These are phyloP conservation scores for Chroicocephalus ridibundus DNA, from an alignment of 2,113 vertebrate genomes.

Conservation along the genomic window DNA sequence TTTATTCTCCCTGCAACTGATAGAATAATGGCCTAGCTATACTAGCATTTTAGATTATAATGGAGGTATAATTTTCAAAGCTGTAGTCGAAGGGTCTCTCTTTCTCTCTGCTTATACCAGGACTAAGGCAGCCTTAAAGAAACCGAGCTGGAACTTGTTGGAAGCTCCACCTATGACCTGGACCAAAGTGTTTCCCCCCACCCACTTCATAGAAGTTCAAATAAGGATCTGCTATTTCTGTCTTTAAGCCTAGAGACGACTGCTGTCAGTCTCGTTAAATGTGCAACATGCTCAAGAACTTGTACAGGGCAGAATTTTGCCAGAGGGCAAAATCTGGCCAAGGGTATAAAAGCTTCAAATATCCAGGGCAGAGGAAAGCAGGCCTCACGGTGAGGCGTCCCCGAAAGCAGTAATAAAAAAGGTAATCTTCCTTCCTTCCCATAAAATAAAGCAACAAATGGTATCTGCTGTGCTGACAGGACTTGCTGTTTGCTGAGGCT, in stretches of 20 bases:
- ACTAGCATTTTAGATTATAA: neutral
- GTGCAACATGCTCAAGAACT: neutral
- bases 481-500: constrained; percentile 23
- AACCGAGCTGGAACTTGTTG: neutral
- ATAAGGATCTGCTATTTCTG: constrained; percentile 28
- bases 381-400: neutral
- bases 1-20: neutral
- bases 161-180: neutral
- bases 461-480: constrained; percentile 32
- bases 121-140: neutral
- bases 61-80: neutral
- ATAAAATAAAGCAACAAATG: constrained; percentile 49
- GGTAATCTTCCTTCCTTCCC: neutral
- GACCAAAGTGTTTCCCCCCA: neutral
- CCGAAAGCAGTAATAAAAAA: constrained; percentile 20
- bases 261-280: neutral
- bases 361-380: neutral
- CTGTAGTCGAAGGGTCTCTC: neutral
- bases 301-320: neutral
- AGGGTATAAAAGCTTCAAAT: neutral
- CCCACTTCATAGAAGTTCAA: neutral
- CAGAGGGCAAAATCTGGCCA: neutral
- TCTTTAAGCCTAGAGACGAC: neutral
- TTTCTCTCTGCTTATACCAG: neutral
- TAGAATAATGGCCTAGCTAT: neutral